Conservation (phyloP, 1,140 invertebrate species). For the Cotesia typhae region DNA sequence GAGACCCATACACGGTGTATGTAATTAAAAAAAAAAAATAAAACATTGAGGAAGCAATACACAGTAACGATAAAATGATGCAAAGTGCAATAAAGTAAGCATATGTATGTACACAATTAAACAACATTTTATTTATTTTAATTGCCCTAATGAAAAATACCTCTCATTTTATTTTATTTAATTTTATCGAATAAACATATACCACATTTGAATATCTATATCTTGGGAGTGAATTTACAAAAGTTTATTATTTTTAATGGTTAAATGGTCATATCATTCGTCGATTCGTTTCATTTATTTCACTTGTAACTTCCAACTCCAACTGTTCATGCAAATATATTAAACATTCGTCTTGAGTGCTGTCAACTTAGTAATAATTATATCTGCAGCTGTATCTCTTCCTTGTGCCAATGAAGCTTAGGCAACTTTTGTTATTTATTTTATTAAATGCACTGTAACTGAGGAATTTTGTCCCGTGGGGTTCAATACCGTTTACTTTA, state of each 20-base stretch:
- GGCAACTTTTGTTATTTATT: constrained; percentile 39
- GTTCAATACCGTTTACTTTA: not conserved
- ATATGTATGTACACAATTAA: no score
- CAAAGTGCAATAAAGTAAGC: no score
- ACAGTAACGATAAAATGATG: no score
- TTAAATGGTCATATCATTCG: not conserved
- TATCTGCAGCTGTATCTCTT: constrained; percentile 52
- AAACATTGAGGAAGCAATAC: no score
- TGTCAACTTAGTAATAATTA: constrained; percentile 53
- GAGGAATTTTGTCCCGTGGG: constrained; percentile 19
- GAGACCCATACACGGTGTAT: no score
- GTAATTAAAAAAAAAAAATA: no score
- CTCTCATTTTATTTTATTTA: no score
- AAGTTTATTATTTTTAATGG: not conserved
- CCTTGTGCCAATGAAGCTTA: constrained; percentile 12
- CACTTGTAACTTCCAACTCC: not conserved
- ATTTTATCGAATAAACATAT: no score
- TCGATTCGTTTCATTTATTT: constrained; percentile 20
- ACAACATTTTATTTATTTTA: no score
- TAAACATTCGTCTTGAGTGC: constrained; percentile 39
- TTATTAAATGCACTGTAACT: constrained; percentile 44
- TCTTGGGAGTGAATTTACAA: no score
- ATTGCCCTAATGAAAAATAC: no score
- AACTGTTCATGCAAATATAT: constrained; percentile 55
- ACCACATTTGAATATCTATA: no score